phyloP scores from a whole-genome alignment of 2,888 invertebrate genomes.

The Pogonocherus hispidulus region DNA sequence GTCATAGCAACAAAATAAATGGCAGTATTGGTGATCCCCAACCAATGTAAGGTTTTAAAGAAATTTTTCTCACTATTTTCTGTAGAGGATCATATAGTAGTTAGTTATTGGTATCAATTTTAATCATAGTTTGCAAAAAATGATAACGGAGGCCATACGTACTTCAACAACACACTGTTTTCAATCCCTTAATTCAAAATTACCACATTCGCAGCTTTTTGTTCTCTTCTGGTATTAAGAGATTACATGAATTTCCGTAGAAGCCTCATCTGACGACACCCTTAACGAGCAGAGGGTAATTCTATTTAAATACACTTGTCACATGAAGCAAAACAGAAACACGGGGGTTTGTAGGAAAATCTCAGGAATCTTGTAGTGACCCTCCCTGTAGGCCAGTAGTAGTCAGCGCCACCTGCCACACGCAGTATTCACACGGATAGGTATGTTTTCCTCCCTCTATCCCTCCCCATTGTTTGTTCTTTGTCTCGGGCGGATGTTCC shows the following conservation, averaged over 20 bases:
- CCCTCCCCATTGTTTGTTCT: conserved; percentile 39
- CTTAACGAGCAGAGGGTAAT: not conserved
- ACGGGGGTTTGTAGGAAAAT: too few relatives aligned
- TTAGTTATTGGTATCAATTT: too few relatives aligned
- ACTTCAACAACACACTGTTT: not conserved
- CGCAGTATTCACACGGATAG: not conserved
- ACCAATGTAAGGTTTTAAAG: too few relatives aligned
- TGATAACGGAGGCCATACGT: not conserved
- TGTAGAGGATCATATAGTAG: too few relatives aligned
- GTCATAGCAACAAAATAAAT: too few relatives aligned
- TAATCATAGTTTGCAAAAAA: too few relatives aligned
- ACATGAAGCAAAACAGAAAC: too few relatives aligned
- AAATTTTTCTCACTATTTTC: too few relatives aligned
- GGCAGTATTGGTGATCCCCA: too few relatives aligned
- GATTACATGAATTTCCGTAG: conserved; percentile 24
- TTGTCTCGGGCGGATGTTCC: conserved; percentile 43
- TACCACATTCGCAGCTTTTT: conserved; percentile 11
- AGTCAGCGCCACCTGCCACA: conserved; percentile 16
- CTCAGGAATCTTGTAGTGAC: not conserved
- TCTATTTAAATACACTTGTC: too few relatives aligned
- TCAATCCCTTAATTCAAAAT: not conserved
- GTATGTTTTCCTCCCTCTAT: not conserved
- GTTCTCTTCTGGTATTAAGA: conserved; percentile 10
- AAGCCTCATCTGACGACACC: not conserved
- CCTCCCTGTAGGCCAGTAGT: not conserved